Evolutionary conservation across 2,113 vertebrate species (phyloP).

Genomic region (Cyprinodon brontotheroides): DNA sequence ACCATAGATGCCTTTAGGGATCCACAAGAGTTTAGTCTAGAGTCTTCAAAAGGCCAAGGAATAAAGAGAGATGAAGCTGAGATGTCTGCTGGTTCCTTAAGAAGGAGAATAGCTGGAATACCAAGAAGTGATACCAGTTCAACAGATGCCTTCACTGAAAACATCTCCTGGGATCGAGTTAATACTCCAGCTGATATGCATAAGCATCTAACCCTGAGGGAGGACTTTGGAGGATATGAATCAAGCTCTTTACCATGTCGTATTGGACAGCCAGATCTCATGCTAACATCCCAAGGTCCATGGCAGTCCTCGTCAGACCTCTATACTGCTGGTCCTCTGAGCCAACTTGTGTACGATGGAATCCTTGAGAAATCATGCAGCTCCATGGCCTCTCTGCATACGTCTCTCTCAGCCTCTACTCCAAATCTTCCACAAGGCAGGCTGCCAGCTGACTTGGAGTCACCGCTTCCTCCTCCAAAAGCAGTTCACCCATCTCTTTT

Average conservation of each 20-base stretch:
- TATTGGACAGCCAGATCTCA: constrained; percentile 74
- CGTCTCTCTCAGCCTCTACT: constrained; percentile 52
- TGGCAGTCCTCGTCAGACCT: constrained; percentile 82
- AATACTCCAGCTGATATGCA: constrained; percentile 54
- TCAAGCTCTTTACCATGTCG: constrained; percentile 31
- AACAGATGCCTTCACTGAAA: constrained; percentile 52
- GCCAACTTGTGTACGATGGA: constrained; percentile 90
- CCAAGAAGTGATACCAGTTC: constrained; percentile 40
- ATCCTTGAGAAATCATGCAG: constrained; percentile 92
- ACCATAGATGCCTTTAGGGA: constrained; percentile 44
- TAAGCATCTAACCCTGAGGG: constrained; percentile 42
- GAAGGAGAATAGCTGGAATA: constrained; percentile 48
- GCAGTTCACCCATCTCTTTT: constrained; percentile 31
- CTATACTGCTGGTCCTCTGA: constrained; percentile 80
- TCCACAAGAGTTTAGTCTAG: constrained; percentile 48
- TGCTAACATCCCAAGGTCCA: constrained; percentile 71
- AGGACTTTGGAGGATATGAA: constrained; percentile 51
- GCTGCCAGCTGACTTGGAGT: constrained; percentile 34
- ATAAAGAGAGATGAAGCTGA: constrained; percentile 56
- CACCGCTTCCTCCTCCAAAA: constrained; percentile 20
- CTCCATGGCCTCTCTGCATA: constrained; percentile 62
- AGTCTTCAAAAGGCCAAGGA: constrained; percentile 38
- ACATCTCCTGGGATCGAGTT: constrained; percentile 50
- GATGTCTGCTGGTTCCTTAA: constrained; percentile 44
- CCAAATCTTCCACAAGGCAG: constrained; percentile 56